Conservation (phyloP, 2,797 vertebrate species). For the Labeo calbasu region DNA sequence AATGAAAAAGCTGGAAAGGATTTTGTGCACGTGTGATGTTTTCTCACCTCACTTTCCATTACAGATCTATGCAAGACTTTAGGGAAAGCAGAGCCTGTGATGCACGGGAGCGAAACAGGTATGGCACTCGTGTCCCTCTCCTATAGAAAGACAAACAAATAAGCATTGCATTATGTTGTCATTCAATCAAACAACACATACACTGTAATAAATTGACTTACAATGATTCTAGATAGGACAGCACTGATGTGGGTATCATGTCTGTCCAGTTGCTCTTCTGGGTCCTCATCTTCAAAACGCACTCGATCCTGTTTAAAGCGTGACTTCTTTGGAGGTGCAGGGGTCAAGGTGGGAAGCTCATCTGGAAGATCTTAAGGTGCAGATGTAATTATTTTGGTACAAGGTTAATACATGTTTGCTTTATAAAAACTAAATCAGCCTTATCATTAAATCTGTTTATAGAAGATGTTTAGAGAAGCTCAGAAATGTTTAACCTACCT, state of each 20-base stretch:
- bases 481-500: constrained; percentile 68
- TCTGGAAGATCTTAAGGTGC: constrained; percentile 84
- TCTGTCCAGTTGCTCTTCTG: constrained; percentile 81
- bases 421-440: neutral
- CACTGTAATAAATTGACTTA: constrained; percentile 65
- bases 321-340: constrained; percentile 90
- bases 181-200: neutral
- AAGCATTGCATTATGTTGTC: neutral
- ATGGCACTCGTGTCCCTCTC: constrained; percentile 88
- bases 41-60: constrained; percentile 70
- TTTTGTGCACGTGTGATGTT: neutral
- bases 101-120: constrained; percentile 81
- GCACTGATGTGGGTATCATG: constrained; percentile 91
- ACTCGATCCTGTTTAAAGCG: constrained; percentile 79
- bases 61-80: constrained; percentile 86
- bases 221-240: constrained; percentile 92
- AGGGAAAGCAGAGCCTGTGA: constrained; percentile 88
- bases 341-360: constrained; percentile 85
- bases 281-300: constrained; percentile 83
- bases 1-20: neutral
- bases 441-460: neutral
- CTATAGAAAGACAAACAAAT: constrained; percentile 67
- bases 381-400: constrained; percentile 4
- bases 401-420: neutral
- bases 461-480: neutral